Conservation (phyloP, 2,113 vertebrate species). For the Poeciliopsis occidentalis region DNA sequence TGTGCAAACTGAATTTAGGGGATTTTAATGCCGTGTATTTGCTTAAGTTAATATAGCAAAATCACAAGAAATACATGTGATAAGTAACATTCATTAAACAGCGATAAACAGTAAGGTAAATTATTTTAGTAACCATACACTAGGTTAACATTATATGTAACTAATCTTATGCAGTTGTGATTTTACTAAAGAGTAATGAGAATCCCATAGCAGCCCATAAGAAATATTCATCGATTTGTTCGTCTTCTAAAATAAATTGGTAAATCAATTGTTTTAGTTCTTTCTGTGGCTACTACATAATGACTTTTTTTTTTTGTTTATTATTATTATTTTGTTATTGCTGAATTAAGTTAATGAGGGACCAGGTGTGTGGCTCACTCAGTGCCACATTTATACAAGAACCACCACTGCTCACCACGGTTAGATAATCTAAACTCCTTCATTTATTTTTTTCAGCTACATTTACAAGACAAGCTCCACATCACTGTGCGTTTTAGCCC, state of each 20-base stretch:
- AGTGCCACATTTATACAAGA: background rate
- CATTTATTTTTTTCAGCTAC: background rate
- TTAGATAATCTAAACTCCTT: background rate
- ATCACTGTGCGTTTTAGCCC: background rate
- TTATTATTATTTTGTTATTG: background rate
- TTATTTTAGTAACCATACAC: background rate
- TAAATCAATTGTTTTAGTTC: too few species aligned
- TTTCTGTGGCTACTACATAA: too few species aligned
- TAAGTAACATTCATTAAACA: background rate
- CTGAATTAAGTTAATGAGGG: background rate
- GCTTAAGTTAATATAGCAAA: too few species aligned
- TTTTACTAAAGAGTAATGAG: background rate
- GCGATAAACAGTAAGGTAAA: background rate
- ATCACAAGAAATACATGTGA: background rate
- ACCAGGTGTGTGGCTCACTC: background rate
- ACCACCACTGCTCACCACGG: background rate
- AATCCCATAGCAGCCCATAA: too few species aligned
- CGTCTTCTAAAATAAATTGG: too few species aligned
- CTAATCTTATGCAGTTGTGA: background rate
- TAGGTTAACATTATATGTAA: background rate
- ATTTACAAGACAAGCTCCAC: background rate
- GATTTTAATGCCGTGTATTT: too few species aligned
- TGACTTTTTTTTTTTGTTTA: too few species aligned
- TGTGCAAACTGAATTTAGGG: too few species aligned
- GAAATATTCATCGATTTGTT: too few species aligned